Evolutionary conservation across 1,140 invertebrate species (phyloP).

Genomic region (Atta colombica): DNA sequence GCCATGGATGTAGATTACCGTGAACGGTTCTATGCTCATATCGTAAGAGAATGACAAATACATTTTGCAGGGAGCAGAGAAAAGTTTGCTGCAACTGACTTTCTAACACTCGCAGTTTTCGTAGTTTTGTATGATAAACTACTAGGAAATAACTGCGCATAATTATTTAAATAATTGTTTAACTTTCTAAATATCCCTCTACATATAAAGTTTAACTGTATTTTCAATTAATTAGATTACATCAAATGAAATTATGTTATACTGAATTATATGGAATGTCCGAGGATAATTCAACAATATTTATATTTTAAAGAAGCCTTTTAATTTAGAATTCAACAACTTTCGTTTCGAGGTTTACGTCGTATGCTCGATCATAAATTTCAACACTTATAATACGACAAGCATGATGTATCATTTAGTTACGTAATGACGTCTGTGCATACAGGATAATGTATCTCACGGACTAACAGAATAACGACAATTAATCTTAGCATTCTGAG

Average conservation of each 20-base stretch:
- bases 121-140: neutral
- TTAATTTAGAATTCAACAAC: neutral
- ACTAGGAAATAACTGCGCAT: neutral
- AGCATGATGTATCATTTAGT: conserved; percentile 22
- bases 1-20: neutral
- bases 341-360: neutral
- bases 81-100: conserved; percentile 20
- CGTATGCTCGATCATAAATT: conserved; percentile 23
- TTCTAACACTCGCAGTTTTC: neutral
- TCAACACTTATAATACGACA: neutral
- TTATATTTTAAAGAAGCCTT: no score
- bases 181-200: no score
- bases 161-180: neutral
- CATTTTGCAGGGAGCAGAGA: neutral
- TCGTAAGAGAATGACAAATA: conserved; percentile 27
- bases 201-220: neutral
- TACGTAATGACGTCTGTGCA: neutral
- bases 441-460: neutral
- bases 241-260: neutral
- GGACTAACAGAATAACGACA: conserved; percentile 32
- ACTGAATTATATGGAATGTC: neutral
- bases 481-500: conserved; percentile 20
- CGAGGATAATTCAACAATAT: neutral
- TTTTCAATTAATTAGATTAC: neutral
- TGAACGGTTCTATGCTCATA: neutral